A percentile compares a stretch with the other conserved stretches of the same genome.
These are phyloP conservation scores for Sylvietta virens DNA, from an alignment of 2,113 vertebrate genomes.

Conservation along the genomic window DNA sequence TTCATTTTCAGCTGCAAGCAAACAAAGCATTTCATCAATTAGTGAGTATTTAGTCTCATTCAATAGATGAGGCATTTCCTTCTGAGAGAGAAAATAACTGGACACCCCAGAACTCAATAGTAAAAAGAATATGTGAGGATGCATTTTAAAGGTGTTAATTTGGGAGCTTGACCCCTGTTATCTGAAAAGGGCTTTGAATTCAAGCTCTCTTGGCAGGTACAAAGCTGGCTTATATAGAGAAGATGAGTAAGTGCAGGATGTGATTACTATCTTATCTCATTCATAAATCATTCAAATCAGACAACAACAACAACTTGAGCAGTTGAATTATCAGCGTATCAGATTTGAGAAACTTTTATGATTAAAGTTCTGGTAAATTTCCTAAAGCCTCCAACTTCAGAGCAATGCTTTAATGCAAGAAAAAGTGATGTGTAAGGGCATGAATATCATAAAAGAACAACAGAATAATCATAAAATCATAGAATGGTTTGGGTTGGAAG, in stretches of 20 bases:
- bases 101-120: background rate
- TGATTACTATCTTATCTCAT: slow-evolving; percentile 26
- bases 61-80: background rate
- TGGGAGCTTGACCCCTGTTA: background rate
- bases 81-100: background rate
- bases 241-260: background rate
- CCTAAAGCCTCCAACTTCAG: background rate
- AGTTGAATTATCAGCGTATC: background rate
- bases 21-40: slow-evolving; percentile 4
- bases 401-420: background rate
- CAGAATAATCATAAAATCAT: background rate
- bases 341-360: background rate
- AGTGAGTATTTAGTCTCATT: accelerated
- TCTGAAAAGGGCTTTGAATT: background rate
- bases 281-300: background rate
- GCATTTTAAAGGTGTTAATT: background rate
- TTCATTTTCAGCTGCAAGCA: background rate
- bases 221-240: background rate
- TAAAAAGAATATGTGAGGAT: background rate
- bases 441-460: accelerated
- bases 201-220: background rate
- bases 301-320: background rate
- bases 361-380: background rate
- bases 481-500: background rate
- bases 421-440: background rate